phyloP scores from a whole-genome alignment of 2,888 invertebrate species.

The Noctua comes region DNA sequence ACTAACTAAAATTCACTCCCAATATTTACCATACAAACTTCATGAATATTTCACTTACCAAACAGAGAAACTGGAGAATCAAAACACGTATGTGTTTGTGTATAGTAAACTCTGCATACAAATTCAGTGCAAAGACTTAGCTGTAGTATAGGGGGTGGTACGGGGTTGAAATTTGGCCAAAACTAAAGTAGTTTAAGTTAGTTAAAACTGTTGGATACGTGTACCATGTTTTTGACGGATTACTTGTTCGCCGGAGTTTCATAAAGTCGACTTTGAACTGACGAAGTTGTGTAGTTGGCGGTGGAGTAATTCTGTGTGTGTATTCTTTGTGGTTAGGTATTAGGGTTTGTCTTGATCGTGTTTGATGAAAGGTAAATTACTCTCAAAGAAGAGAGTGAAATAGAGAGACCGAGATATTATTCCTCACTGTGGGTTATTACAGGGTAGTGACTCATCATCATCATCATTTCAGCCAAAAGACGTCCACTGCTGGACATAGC shows the following conservation, averaged over 20 bases:
- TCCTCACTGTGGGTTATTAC: too few relatives aligned
- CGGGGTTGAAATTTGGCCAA: constrained; percentile 57
- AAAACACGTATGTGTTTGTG: constrained; percentile 51
- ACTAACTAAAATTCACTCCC: neutral
- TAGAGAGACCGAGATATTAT: neutral
- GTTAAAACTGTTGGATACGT: constrained; percentile 75
- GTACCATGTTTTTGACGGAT: constrained; percentile 83
- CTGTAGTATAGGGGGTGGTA: constrained; percentile 21
- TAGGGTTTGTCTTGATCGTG: neutral
- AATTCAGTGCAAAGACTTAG: constrained; percentile 60
- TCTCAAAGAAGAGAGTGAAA: neutral
- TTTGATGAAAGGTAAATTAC: neutral
- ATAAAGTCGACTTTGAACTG: constrained; percentile 55
- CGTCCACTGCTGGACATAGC: too few relatives aligned
- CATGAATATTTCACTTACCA: constrained; percentile 42
- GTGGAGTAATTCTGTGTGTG: constrained; percentile 26
- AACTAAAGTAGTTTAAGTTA: constrained; percentile 76
- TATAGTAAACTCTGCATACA: constrained; percentile 41
- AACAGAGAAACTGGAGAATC: constrained; percentile 28
- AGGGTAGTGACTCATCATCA: neutral
- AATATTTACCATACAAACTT: constrained; percentile 19
- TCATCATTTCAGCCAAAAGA: too few relatives aligned
- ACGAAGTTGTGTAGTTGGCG: constrained; percentile 54
- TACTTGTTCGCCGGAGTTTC: constrained; percentile 71
- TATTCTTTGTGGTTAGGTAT: constrained; percentile 38